Base-by-base conservation (phyloP, 35 echinoderm and acorn worm species). In the Eucidaris tribuloides region DNA sequence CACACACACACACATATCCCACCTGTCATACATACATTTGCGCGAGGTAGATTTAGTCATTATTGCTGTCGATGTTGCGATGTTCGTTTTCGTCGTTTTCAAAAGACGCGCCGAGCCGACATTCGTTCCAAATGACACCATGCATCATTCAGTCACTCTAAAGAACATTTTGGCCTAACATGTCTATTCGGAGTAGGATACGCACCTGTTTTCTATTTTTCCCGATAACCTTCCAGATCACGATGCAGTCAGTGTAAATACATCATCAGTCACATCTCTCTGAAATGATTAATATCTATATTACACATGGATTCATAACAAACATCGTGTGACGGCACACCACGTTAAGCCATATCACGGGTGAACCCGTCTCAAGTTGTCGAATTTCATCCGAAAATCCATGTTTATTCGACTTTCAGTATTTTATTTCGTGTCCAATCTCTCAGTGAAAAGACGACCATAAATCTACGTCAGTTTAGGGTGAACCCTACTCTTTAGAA, bases 241-340 rank as follows among this genome's bases (percentile, higher is more conserved):
- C 61, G 61, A 34, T 32, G 61, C 30, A 27, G 37, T 32, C 61
- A 34, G 61, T 32, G 37, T 74, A 74, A 74, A 74, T 74, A 74
- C 44, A 40, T 74, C 68, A 74, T 74, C 68, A 40, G 25, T 74
- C 35, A 74, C 68, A 74, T 74, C 34, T 74, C 68, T n/a, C 24
- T 42, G 44, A 74, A 74, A 74, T 74, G 68, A 74, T 74, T 74
- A 74, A 74, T 74, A 74, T 74, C 68, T 74, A 42, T 74, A 74
- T 74, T 38, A 40, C 68, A 40, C 37, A 74, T 74, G 68, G 44
- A 36, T 74, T 44, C 68, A 74, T 74, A 74, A 74, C 68, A 74
- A 74, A 74, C 68, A 74, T 74, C 68, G 68, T 74, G 68, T 74
- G 68, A 74, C 38, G 68, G 13, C 68, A 74, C 38, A 14, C 38